phyloP scores from a whole-genome alignment of 1,140 invertebrate genomes.

The Carcinoscorpius rotundicauda region DNA sequence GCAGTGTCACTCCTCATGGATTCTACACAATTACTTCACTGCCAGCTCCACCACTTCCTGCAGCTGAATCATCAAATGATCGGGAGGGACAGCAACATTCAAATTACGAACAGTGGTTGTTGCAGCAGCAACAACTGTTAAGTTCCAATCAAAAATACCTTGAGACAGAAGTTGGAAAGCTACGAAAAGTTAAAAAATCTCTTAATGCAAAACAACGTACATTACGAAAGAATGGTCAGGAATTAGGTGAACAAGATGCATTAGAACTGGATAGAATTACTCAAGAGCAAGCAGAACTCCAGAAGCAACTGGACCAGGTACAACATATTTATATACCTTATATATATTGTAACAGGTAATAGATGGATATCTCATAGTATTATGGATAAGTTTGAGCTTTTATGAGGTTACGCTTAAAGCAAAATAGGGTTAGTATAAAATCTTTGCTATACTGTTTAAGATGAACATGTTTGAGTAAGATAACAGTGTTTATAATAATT shows the following conservation, averaged over 20 bases:
- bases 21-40: constrained; percentile 1
- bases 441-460: too few species aligned
- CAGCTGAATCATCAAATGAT: constrained; percentile 56
- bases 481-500: too few species aligned
- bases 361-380: too few species aligned
- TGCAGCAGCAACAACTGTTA: constrained; percentile 62
- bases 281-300: constrained; percentile 60
- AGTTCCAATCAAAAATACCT: constrained; percentile 63
- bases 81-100: constrained; percentile 59
- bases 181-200: constrained; percentile 69
- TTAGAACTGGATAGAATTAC: constrained; percentile 65
- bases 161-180: constrained; percentile 72
- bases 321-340: too few species aligned
- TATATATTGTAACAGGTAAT: too few species aligned
- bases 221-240: constrained; percentile 65
- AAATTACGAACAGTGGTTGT: constrained; percentile 76
- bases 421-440: too few species aligned
- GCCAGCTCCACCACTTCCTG: constrained; percentile 52
- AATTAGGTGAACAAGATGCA: constrained; percentile 63
- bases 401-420: too few species aligned
- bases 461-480: too few species aligned
- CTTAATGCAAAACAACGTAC: constrained; percentile 84
- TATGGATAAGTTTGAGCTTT: too few species aligned
- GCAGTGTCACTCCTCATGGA: too few species aligned
- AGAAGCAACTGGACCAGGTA: constrained; percentile 70